Evolutionary conservation across 2,113 vertebrate species (phyloP), one percentile per base, ranked within the genome.

Genomic region (Oxygymnocypris stewartii): DNA sequence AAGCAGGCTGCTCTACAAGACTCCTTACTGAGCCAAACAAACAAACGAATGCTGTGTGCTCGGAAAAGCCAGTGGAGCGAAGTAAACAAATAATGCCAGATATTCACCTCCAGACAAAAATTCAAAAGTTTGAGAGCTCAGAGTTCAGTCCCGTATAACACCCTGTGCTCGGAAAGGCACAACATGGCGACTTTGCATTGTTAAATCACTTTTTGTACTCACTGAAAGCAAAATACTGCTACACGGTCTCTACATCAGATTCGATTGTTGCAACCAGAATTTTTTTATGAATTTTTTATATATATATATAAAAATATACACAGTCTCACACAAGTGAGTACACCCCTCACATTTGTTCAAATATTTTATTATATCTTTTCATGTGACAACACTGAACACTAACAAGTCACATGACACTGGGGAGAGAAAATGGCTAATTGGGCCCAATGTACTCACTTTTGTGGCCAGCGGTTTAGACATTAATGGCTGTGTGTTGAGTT

Each of bases 21-120:
- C 79, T 65, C n/a, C 59, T 65, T 44, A 81, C 40, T 6, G 59
- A 83, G 81, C 28, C 63, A 35, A 71, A 83, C 81, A 83, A 51
- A 81, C 57, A 63, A 63, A 28, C 73, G 6, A 79, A 63, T 12
- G n/a, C 81, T 16, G 81, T 31, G 13, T 51, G 44, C 18, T 83
- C 14, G 0, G 44, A n/a, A 83, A 54, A 71, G 28, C 44, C 12
- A 54, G 63, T 4, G 16, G 10, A 51, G 65, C 49, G 6, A 69
- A 51, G 63, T 31, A 51, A 82, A 69, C 14, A 12, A 49, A 82
- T 8, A 35, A 37, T 25, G 14, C 13, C 13, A 47, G 18, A 49
- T 20, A 35, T 79, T 9, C 59, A 44, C 18, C 59, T 7, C 14
- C 35, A 20, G 84, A 71, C 4, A 11, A 28, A 83, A 71, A 65